These are phyloP conservation scores for Thymallus thymallus DNA, from an alignment of 2,113 vertebrate genomes.

Conservation along the genomic window DNA sequence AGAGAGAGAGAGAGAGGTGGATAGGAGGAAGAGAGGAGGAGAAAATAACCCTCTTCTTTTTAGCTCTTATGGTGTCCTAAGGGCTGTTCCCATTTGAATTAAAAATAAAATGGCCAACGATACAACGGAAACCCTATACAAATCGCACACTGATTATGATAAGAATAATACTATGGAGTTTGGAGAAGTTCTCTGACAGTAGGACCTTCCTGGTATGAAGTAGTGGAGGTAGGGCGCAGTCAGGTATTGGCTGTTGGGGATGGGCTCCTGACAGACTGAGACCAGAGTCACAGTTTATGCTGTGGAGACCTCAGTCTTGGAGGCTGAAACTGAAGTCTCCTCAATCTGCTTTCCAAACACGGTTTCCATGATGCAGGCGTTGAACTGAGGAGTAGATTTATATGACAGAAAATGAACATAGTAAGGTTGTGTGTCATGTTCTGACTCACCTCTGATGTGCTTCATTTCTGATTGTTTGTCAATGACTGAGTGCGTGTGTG, in stretches of 20 bases:
- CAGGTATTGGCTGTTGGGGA: not conserved
- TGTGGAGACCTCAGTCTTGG: conserved; percentile 76
- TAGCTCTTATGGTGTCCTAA: not conserved
- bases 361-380: conserved; percentile 79
- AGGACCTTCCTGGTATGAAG: not conserved
- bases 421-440: not conserved
- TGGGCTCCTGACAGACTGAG: not conserved
- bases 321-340: conserved; percentile 70
- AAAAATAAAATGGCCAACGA: not conserved
- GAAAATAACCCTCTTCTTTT: not conserved
- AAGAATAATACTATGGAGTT: not conserved
- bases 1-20: no score
- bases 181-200: not conserved
- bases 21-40: no score
- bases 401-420: not conserved
- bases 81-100: not conserved
- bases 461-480: no score
- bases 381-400: conserved; percentile 67
- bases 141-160: not conserved
- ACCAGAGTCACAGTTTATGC: conserved; percentile 7
- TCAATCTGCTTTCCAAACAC: conserved; percentile 75
- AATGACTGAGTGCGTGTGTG: no score
- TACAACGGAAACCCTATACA: not conserved
- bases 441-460: no score
- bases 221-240: not conserved